A percentile compares a stretch with the other conserved stretches of the same genome.
These are phyloP conservation scores for Eidolon helvum DNA, from an alignment of 2,113 vertebrate genomes.

Conservation along the genomic window DNA sequence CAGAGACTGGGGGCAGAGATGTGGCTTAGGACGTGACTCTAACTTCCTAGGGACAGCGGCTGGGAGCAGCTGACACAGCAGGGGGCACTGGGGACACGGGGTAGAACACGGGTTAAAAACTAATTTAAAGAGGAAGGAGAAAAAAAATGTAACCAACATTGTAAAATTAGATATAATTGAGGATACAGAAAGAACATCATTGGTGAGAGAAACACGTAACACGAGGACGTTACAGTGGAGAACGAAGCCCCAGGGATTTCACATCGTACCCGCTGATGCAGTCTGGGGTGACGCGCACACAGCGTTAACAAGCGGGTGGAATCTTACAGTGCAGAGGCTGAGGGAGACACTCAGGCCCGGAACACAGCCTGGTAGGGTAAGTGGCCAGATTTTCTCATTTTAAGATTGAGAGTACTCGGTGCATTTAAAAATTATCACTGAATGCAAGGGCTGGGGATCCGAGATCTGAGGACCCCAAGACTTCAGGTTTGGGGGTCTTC, in stretches of 20 bases:
- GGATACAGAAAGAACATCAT: background rate
- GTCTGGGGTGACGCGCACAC: background rate
- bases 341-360: background rate
- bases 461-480: background rate
- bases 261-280: background rate
- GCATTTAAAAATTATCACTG: background rate
- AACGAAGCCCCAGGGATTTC: background rate
- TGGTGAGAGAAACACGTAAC: too few relatives aligned
- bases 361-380: background rate
- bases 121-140: background rate
- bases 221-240: rapidly evolving
- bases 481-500: background rate
- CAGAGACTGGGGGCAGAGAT: background rate
- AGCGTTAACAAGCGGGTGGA: too few relatives aligned
- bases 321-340: too few relatives aligned
- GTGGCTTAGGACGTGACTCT: too few relatives aligned
- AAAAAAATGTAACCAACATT: background rate
- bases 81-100: background rate
- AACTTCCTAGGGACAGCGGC: background rate
- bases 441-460: background rate
- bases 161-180: background rate
- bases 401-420: background rate
- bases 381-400: background rate
- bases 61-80: background rate
- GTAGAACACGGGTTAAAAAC: background rate